Evolutionary conservation across 2,113 vertebrate species (phyloP).

Genomic region (Rynchops niger): DNA sequence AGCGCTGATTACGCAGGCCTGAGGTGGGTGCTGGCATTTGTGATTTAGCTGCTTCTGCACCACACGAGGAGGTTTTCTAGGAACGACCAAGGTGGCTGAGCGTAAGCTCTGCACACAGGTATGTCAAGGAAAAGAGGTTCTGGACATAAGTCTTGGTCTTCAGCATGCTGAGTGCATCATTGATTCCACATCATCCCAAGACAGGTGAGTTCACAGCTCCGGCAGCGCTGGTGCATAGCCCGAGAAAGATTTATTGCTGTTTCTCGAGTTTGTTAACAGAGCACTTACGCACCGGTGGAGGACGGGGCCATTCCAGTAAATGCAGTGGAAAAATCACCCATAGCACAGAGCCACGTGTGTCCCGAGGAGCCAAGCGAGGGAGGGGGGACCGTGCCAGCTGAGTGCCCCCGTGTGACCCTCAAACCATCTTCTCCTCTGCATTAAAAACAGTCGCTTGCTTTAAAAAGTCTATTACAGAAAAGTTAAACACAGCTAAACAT

Average conservation of each 20-base stretch:
- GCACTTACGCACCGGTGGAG: neutral
- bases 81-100: neutral
- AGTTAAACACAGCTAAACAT: neutral
- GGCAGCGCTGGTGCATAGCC: neutral
- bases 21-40: neutral
- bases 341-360: accelerated
- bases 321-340: neutral
- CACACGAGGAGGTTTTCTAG: neutral
- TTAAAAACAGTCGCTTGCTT: neutral
- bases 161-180: neutral
- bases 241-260: neutral
- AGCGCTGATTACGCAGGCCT: neutral
- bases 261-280: neutral
- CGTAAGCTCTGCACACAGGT: neutral
- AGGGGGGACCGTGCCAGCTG: accelerated
- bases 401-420: neutral
- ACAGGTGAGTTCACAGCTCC: neutral
- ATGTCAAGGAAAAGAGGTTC: neutral
- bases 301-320: neutral
- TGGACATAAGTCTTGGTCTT: neutral
- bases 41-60: neutral
- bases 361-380: accelerated
- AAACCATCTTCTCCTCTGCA: neutral
- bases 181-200: neutral
- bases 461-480: neutral